Conservation (phyloP, 2,888 invertebrate species). For the Drosophila nigritarsus region DNA sequence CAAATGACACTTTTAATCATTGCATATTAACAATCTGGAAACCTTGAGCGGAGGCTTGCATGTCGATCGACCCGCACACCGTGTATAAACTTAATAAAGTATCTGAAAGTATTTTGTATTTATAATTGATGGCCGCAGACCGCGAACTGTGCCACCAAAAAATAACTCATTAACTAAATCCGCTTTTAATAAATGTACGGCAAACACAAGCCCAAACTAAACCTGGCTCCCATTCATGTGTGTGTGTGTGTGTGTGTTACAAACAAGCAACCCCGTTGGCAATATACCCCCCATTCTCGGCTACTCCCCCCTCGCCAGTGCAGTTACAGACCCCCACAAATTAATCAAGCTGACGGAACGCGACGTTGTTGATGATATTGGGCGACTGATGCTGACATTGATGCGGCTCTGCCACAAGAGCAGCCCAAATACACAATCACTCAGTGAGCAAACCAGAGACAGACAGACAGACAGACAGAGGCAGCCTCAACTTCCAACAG, state of each 20-base stretch:
- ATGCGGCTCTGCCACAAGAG: conserved; percentile 75
- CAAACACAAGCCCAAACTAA: conserved; percentile 12
- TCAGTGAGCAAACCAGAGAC: conserved; percentile 45
- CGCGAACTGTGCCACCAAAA: conserved; percentile 71
- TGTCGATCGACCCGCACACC: conserved; percentile 50
- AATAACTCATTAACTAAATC: conserved; percentile 82
- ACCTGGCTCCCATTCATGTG: conserved; percentile 29
- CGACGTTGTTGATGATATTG: conserved; percentile 81
- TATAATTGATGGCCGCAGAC: conserved; percentile 68
- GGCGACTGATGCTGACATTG: conserved; percentile 81
- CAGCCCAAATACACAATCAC: conserved; percentile 67
- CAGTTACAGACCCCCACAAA: conserved; percentile 68
- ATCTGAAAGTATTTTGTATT: conserved; percentile 31
- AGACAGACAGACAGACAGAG: conserved; percentile 6
- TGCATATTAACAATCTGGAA: conserved; percentile 72
- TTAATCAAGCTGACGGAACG: conserved; percentile 78
- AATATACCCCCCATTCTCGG: not conserved
- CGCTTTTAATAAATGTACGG: conserved; percentile 78
- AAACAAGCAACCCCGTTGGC: conserved; percentile 15
- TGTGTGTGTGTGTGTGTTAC: not conserved
- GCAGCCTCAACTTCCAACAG: conserved; percentile 31
- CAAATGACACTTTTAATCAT: conserved; percentile 81
- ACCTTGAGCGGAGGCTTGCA: conserved; percentile 51
- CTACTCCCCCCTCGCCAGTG: not conserved
- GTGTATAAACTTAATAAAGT: conserved; percentile 13